A percentile compares a stretch with the other conserved stretches of the same genome.
Conservation (phyloP, 2,888 invertebrate species). For the Rhagonycha fulva region DNA sequence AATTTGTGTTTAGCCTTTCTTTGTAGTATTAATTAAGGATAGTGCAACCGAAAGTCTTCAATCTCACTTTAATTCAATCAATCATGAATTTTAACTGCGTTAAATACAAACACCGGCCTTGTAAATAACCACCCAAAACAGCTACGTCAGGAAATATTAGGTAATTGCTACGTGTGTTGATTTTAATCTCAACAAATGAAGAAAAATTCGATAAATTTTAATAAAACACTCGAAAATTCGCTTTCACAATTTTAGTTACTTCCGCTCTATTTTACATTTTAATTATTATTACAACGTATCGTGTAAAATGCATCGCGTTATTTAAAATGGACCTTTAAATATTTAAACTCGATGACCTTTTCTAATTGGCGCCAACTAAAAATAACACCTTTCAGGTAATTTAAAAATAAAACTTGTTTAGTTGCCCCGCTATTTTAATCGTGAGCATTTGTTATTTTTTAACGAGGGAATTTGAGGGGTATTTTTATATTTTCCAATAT, state of each 20-base stretch:
- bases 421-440: slow-evolving; percentile 11
- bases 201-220: neutral
- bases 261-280: neutral
- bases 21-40: neutral
- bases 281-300: neutral
- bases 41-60: neutral
- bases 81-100: neutral
- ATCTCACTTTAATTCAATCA: neutral
- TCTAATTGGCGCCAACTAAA: slow-evolving; percentile 11
- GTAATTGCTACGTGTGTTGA: neutral
- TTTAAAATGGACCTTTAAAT: neutral
- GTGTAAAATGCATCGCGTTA: neutral
- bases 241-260: neutral
- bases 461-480: neutral
- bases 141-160: neutral
- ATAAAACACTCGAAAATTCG: neutral
- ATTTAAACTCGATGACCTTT: neutral
- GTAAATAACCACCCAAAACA: neutral
- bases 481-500: neutral
- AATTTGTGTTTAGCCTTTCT: neutral
- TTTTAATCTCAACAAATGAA: neutral
- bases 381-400: slow-evolving; percentile 9
- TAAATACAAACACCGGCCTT: neutral
- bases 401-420: slow-evolving; percentile 11
- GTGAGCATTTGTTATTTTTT: neutral